phyloP scores from a whole-genome alignment of 2,888 invertebrate genomes.

The Athalia circularis region DNA sequence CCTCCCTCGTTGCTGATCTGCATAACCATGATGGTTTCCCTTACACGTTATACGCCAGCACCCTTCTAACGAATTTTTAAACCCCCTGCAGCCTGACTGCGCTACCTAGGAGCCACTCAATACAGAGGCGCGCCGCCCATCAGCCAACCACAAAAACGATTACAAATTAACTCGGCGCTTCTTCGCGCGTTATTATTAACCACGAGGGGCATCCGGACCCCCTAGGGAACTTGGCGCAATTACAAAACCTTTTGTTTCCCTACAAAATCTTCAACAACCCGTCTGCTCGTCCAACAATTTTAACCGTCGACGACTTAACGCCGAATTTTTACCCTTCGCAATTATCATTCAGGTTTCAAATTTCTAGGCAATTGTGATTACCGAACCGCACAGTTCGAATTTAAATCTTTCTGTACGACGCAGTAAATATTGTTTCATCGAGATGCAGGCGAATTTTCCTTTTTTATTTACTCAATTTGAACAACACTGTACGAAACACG shows the following conservation, averaged over 20 bases:
- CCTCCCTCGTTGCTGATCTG: slow-evolving; percentile 64
- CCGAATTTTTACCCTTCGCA: not conserved
- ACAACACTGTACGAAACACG: too few species aligned
- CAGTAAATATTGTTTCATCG: too few species aligned
- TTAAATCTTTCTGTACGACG: too few species aligned
- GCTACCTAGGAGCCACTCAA: slow-evolving; percentile 59
- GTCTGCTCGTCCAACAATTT: slow-evolving; percentile 14
- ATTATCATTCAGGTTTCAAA: too few species aligned
- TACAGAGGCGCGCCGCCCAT: slow-evolving; percentile 56
- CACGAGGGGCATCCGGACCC: slow-evolving; percentile 52
- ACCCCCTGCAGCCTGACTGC: not conserved
- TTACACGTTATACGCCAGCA: slow-evolving; percentile 18
- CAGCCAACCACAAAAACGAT: slow-evolving; percentile 67
- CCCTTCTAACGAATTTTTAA: slow-evolving; percentile 21
- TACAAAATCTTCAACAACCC: slow-evolving; percentile 31
- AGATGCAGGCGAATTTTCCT: not conserved
- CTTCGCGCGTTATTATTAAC: slow-evolving; percentile 68
- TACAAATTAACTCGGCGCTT: slow-evolving; percentile 71
- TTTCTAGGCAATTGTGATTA: too few species aligned
- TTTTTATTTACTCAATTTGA: too few species aligned
- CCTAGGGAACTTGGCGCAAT: slow-evolving; percentile 32
- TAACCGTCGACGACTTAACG: slow-evolving; percentile 4
- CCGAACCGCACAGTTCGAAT: too few species aligned
- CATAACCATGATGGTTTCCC: slow-evolving; percentile 66
- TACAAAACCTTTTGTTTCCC: slow-evolving; percentile 43